Evolutionary conservation across 2,113 vertebrate species (phyloP), one percentile per base, ranked within the genome.

Genomic region (Ceuthmochares aereus): DNA sequence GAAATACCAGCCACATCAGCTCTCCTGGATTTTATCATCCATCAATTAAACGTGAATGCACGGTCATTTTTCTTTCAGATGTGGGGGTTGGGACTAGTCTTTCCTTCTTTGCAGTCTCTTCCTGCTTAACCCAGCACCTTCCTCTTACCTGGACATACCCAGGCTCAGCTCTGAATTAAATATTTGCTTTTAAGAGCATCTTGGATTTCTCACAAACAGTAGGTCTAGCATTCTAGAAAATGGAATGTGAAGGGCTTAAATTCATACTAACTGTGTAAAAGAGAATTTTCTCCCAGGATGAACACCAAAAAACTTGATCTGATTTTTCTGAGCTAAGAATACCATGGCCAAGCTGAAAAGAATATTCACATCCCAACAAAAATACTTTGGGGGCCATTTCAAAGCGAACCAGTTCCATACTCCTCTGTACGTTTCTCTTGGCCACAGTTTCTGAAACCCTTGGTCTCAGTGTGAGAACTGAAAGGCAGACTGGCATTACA

Each of bases 301-400:
- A 79, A 92, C 89, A 92, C 87, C 20, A 94, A 89, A 94, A 95
- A 40, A 40, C 91, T 82, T 95, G 89, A 86, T 92, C 43, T 87
- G 69, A 87, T 93, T 87, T 95, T 95, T 89, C 69, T 68, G 14
- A 92, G 56, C 30, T 54, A 69, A 92, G 36, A 92, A 84, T 60
- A 23, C 47, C 34, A 89, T 49, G 47, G 66, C 21, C 87, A 94
- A 84, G 49, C 60, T 87, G 73, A 89, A 32, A 95, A 87, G 37
- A 89, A 92, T n/a, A 95, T 22, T 67, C 32, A 68, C 37, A 78
- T 84, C 68, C 29, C 67, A 69, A 72, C 6, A 22, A 19, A 62
- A 56, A 56, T 40, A 58, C 49, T 4, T 22, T 2, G 14, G 13
- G 55, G 29, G 22, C 20, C 17, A 34, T 84, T 89, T 83, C 6